Evolutionary conservation across 1,140 invertebrate genomes (phyloP), one percentile per base, ranked within the genome.

Genomic region (Pogonomyrmex barbatus): DNA sequence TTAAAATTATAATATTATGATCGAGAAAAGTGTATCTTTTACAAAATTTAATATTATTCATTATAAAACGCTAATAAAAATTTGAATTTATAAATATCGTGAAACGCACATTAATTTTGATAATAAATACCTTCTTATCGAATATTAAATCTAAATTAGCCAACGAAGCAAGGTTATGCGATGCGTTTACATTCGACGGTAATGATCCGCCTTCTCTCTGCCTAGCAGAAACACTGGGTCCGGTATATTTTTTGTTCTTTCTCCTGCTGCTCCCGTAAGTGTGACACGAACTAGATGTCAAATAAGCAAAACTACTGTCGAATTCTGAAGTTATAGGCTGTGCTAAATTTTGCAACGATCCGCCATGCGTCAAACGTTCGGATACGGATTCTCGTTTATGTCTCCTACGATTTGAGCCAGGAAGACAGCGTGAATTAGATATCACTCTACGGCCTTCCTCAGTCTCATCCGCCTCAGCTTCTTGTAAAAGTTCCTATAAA

Each of bases 201-300:
- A 96, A 92, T 36, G 96, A 96, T 84, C 97, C 96, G 73, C 96
- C 96, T 94, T 97, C 96, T 17, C 96, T 94, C 91, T 97, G 96
- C 75, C 97, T 94, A 8, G 96, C 95, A 77, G 96, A 97, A 0
- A 96, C 96, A 88, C 93, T 95, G 5, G 94, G 92, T 56, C 93
- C 94, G 1, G 93, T 91, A 60, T 93, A 92, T 73, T 94, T 94
- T 82, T 94, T 95, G 73, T 92, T 91, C 85, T 94, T 94, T 85
- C 91, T 92, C 9, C 93, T 89, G 45, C 92, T 90, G 24, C 92
- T 92, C 47, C 92, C 92, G 89, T 93, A 94, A 77, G 93, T 94
- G 70, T 95, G 94, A 90, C 91, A 93, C 39, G 93, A 94, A 42
- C 94, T 92, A 42, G 93, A 93, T 6, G 91, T 91, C 5, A 94